These are phyloP conservation scores for Cyanocitta stelleri DNA, from an alignment of 2,113 vertebrate genomes.

Conservation along the genomic window DNA sequence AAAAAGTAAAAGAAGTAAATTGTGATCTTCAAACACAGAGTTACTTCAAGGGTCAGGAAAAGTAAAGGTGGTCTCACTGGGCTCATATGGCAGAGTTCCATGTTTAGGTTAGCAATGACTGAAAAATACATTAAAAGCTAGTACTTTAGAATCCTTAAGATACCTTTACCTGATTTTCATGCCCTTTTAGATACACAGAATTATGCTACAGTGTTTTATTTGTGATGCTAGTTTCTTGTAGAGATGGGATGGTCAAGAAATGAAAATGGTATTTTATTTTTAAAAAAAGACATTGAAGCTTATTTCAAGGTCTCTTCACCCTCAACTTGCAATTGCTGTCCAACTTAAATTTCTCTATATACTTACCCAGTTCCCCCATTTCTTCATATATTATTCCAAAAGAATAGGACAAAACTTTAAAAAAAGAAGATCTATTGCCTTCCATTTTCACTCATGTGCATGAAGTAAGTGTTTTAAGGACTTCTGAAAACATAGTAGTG, in stretches of 20 bases:
- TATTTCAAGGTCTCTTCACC: background rate
- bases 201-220: background rate
- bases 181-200: background rate
- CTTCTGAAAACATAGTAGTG: background rate
- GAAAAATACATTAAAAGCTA: background rate
- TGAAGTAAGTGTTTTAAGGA: background rate
- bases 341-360: background rate
- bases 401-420: background rate
- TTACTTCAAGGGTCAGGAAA: background rate
- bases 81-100: background rate
- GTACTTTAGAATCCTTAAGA: background rate
- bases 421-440: background rate
- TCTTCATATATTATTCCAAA: background rate
- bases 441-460: background rate
- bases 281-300: background rate
- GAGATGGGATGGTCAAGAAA: background rate
- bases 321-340: background rate
- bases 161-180: background rate
- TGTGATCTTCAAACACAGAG: background rate
- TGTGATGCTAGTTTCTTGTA: background rate
- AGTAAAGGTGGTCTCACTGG: background rate
- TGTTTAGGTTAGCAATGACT: background rate
- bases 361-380: background rate
- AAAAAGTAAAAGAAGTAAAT: background rate
- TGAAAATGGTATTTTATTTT: background rate